Evolutionary conservation across 2,888 invertebrate genomes (phyloP).

Genomic region (Leucophora obtusa): DNA sequence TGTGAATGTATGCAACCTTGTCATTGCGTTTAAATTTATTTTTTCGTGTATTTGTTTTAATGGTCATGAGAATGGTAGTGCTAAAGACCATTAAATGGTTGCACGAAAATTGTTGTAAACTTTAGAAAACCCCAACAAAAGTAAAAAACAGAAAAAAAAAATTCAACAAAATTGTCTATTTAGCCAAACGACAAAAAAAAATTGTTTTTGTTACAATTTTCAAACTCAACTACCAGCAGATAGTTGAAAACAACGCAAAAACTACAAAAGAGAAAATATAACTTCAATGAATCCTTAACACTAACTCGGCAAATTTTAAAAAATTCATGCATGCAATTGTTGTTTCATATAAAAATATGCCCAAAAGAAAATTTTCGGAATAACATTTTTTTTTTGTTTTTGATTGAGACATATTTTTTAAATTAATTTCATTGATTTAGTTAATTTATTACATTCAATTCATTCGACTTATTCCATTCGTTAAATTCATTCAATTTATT

Average conservation of each 20-base stretch:
- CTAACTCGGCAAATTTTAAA: background rate
- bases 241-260: background rate
- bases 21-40: constrained; percentile 29
- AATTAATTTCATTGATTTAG: no score
- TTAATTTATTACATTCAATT: no score
- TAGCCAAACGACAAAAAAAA: background rate
- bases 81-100: constrained; percentile 28
- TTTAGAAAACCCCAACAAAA: background rate
- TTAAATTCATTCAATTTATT: no score
- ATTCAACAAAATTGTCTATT: constrained; percentile 18
- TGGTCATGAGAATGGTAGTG: constrained; percentile 17
- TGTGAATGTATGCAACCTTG: constrained; percentile 21
- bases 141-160: background rate
- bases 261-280: background rate
- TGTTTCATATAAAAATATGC: no score
- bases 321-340: no score
- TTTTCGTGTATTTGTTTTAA: background rate
- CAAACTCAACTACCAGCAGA: background rate
- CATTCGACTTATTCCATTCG: no score
- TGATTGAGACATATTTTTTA: no score
- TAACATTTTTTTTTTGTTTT: no score
- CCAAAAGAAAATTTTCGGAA: no score
- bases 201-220: background rate
- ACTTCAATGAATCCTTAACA: background rate
- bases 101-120: constrained; percentile 12